These are phyloP conservation scores for Nyctibius bracteatus DNA, from an alignment of 2,113 vertebrate species.

Conservation along the genomic window DNA sequence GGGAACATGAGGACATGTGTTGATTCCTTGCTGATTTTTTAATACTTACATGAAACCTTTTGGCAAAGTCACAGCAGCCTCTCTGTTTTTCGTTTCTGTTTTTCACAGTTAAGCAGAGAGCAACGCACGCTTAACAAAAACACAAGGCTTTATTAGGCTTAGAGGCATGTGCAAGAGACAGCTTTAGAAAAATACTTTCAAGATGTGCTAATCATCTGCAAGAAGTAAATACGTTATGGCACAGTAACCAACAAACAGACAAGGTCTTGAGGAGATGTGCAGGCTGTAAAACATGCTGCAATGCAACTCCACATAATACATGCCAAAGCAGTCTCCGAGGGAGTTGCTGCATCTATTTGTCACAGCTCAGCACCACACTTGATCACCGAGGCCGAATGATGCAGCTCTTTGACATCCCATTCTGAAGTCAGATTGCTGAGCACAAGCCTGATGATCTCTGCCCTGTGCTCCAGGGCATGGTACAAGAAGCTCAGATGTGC, in stretches of 20 bases:
- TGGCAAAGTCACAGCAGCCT: constrained; percentile 5
- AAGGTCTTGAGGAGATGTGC: neutral
- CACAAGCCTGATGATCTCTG: neutral
- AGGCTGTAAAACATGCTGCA: neutral
- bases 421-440: neutral
- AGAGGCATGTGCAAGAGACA: neutral
- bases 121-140: neutral
- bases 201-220: neutral
- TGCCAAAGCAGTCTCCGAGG: neutral
- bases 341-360: neutral
- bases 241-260: neutral
- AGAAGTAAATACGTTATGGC: neutral
- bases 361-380: neutral
- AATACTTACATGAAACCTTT: constrained; percentile 24
- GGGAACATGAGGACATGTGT: neutral
- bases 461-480: neutral
- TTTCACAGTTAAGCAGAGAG: constrained; percentile 40
- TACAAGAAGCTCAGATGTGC: neutral
- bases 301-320: neutral
- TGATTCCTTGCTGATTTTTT: constrained; percentile 3
- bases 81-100: neutral
- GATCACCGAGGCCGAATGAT: neutral
- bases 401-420: neutral
- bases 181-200: neutral
- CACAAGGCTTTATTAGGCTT: neutral